Evolutionary conservation across 2,113 vertebrate genomes (phyloP).

Genomic region (Albula goreensis): DNA sequence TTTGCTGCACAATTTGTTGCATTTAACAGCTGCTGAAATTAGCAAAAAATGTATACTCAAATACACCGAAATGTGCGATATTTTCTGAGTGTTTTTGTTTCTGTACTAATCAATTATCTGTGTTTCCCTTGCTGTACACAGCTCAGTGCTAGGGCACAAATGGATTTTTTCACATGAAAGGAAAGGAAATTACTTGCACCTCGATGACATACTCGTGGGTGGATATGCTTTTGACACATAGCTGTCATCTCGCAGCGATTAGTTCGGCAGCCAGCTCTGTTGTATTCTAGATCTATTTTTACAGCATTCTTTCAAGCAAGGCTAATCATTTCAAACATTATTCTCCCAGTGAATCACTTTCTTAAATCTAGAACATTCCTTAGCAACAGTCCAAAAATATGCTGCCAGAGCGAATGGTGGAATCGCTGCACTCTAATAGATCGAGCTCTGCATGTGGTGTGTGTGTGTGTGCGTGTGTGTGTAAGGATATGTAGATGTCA

Average conservation of each 20-base stretch:
- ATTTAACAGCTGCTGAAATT: too few relatives aligned
- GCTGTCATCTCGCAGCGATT: background rate
- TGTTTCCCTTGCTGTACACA: too few relatives aligned
- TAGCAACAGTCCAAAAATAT: slow-evolving; percentile 16
- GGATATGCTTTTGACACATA: background rate
- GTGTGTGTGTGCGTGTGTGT: too few relatives aligned
- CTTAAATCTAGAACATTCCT: slow-evolving; percentile 7
- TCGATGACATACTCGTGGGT: background rate
- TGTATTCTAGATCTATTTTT: background rate
- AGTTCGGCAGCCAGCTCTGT: background rate
- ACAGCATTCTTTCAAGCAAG: slow-evolving; percentile 12
- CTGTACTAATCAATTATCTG: too few relatives aligned
- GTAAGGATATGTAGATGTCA: too few relatives aligned
- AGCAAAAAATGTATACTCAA: too few relatives aligned
- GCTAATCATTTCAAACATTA: background rate
- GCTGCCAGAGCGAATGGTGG: background rate
- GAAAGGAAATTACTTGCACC: background rate
- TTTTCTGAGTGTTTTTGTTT: too few relatives aligned
- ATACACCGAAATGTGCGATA: too few relatives aligned
- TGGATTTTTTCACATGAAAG: background rate
- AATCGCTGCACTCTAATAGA: background rate
- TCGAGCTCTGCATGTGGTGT: background rate
- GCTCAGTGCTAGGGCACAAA: too few relatives aligned
- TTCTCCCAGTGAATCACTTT: background rate
- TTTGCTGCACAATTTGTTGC: too few relatives aligned